These are phyloP conservation scores for Himalopsyche tibetana DNA, from an alignment of 2,888 invertebrate species.

Conservation along the genomic window DNA sequence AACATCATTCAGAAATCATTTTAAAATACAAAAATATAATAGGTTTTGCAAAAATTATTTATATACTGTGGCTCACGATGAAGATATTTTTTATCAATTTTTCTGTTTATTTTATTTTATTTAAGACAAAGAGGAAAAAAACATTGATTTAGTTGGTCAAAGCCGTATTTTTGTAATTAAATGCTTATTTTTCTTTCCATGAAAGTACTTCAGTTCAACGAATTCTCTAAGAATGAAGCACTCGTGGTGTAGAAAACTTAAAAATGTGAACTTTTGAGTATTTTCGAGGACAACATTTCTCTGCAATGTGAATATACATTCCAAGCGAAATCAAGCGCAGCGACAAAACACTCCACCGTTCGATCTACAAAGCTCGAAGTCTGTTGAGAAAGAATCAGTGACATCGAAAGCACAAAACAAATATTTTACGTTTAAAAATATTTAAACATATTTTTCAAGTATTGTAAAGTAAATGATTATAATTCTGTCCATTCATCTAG, in stretches of 20 bases:
- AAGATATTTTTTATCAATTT: too few species aligned
- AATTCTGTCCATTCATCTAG: too few species aligned
- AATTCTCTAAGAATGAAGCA: slow-evolving; percentile 12
- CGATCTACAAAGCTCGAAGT: slow-evolving; percentile 55
- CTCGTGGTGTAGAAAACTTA: slow-evolving; percentile 29
- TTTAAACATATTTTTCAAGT: too few species aligned
- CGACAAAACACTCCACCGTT: slow-evolving; percentile 54
- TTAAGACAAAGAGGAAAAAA: background rate
- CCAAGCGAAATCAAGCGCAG: slow-evolving; percentile 41
- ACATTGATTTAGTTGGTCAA: background rate
- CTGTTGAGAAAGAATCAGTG: slow-evolving; percentile 47
- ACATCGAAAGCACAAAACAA: background rate
- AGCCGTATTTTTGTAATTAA: background rate
- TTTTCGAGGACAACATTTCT: slow-evolving; percentile 17
- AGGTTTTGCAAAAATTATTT: too few species aligned
- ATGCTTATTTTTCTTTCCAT: background rate
- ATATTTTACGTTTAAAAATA: too few species aligned
- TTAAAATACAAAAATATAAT: too few species aligned
- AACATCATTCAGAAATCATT: too few species aligned
- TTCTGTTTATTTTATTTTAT: background rate
- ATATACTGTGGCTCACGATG: too few species aligned
- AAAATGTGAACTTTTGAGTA: slow-evolving; percentile 24
- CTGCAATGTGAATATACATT: slow-evolving; percentile 35
- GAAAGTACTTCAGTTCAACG: slow-evolving; percentile 13
- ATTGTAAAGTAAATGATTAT: too few species aligned